Base-by-base conservation (phyloP, 2,888 invertebrate species). In the Tineola bisselliella region DNA sequence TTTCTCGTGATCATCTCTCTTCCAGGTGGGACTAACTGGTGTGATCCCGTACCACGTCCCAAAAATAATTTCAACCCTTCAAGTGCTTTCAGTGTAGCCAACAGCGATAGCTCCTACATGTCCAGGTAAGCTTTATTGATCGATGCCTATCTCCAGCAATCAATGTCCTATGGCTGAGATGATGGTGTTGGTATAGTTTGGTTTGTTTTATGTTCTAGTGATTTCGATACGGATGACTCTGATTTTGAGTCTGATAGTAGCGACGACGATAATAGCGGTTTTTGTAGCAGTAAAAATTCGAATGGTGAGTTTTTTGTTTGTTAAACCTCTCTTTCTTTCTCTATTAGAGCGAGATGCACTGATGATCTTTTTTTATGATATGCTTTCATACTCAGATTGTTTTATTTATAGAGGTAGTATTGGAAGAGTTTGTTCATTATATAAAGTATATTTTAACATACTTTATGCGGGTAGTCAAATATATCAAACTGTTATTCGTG, bases 211-310 rank as follows among this genome's bases (percentile, higher is more conserved):
- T 31, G 11, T 38, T 48, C 48, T 2, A 88, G 89, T 64, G 88
- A 88, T 30, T 80, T 88, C 62, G 90, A 90, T 64, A 88, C 87
- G 0, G 88, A 88, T 48, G 87, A 88, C 48, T 87, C 89, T 0
- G 89, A 89, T 63, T 74, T 88, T 64, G 78, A 84, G 12, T 70
- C 73, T 10, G 84, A 87, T 59, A 71, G 78, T 31, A 74, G 81
- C 65, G 75, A 82, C 0, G 87, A 84, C 12, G 87, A 84, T 11
- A 68, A 68, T 0, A 74, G 73, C n/a, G 81, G 87, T 0, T 78
- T 82, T 43, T 77, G 75, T 48, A 76, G 75, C 64, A 76, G 74
- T 61, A 78, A 43, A 75, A 57, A 62, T 18, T 57, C 61, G 18
- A 62, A 61, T 19, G 62, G 64, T 63, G 18, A 54, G 61, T 62